Evolutionary conservation across 2,888 invertebrate genomes (phyloP), one percentile per base, ranked within the genome.

Genomic region (Clistopyga incitator): DNA sequence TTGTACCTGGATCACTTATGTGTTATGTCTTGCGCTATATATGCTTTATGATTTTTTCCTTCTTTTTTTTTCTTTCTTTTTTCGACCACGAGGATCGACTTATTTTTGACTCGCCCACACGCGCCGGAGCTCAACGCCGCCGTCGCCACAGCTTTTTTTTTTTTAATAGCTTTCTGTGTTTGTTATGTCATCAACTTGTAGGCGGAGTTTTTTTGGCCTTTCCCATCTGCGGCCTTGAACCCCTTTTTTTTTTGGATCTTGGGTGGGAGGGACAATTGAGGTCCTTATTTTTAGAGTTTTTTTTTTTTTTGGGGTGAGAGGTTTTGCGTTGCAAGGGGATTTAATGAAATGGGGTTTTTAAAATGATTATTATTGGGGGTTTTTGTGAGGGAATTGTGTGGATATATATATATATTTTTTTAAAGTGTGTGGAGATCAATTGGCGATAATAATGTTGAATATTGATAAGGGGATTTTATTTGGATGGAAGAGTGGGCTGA

Each of bases 51-150:
- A 4, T 3, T 3, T 29, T 29, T 29, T 38, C 2, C 15, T 38
- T 77, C 34, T 45, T 38, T 3, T 20, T 38, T 77, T 45, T 45
- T 50, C 29, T 72, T 65, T 78, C 65, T 50, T n/a, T 3, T 2
- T 15, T 25, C 23, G 65, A 3, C 1, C 13, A 13, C 2, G 45
- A 13, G 13, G 45, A 4, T 8, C 15, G 56, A 82, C 71, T 67
- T 84, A 77, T 80, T 77, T 84, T 77, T 56, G 77, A 61, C 77
- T 68, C 25, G 54, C 34, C 67, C 77, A 29, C 80, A 72, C 64
- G 74, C 80, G 29, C 70, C n/a, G n/a, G 29, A 34, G 52, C 20
- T 38, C 6, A 38, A 20, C 20, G 2, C 52, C 68, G 13, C 65
- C 47, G 54, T n/a, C 64, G 3, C 11, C 1, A 8, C 20, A 6